These are phyloP conservation scores for Rhingia campestris DNA, from an alignment of 2,888 invertebrate genomes.

Conservation along the genomic window DNA sequence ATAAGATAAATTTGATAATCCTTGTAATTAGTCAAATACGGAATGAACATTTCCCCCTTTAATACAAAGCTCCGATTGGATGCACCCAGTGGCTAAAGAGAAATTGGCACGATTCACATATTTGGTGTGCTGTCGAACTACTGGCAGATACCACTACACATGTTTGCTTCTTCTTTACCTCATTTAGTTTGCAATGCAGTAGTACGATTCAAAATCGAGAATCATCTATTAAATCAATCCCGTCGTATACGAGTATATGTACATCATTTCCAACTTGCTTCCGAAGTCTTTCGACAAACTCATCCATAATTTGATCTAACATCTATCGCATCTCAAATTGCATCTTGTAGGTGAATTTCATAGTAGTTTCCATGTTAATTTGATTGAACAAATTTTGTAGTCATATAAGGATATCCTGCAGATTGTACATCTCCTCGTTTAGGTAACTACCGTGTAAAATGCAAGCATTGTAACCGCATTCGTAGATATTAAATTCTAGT, in stretches of 20 bases:
- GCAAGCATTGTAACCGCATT: neutral
- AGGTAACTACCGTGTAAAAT: neutral
- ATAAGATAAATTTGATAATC: no score
- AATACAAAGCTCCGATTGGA: no score
- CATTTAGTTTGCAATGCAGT: neutral
- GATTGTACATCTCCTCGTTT: slow-evolving; percentile 1
- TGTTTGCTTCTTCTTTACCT: neutral
- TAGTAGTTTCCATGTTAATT: slow-evolving; percentile 56
- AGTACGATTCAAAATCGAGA: neutral
- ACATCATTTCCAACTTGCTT: neutral
- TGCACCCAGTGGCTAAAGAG: no score
- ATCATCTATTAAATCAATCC: neutral
- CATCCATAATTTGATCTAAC: slow-evolving; percentile 43
- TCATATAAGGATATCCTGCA: slow-evolving; percentile 49
- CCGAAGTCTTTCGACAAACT: slow-evolving; percentile 14
- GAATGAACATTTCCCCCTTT: no score
- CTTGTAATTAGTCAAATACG: no score
- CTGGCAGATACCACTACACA: neutral
- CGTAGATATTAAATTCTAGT: no score
- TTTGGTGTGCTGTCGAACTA: no score
- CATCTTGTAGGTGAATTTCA: slow-evolving; percentile 37
- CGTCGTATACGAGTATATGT: slow-evolving; percentile 3
- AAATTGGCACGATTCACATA: no score
- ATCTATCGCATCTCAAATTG: slow-evolving; percentile 32
- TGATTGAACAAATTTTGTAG: slow-evolving; percentile 53